Evolutionary conservation across 2,888 invertebrate genomes (phyloP), one percentile per base, ranked within the genome.

Genomic region (Drepanosiphum platanoidis): DNA sequence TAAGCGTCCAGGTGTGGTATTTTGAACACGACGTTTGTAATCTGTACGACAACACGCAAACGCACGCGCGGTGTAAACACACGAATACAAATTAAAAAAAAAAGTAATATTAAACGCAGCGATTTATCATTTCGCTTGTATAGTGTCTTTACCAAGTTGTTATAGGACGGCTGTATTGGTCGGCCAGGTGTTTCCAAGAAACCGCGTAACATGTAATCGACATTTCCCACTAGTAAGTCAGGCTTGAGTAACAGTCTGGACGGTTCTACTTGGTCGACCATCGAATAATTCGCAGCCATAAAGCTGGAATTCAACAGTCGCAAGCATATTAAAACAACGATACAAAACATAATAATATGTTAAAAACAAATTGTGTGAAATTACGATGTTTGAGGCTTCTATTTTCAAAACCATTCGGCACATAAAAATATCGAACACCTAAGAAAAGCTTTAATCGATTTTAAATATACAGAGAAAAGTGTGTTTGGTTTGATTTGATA

Each of bases 11-110:
- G 46, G 15, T 75, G 42, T 7, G 83, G 83, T 74, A 83, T 83
- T 83, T 83, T 74, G 22, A 83, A 83, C 52, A 83, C 83, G n/a
- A 83, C 9, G 34, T 83, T 83, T 32, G 83, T 83, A 34, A 83
- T 74, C 83, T 83, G 22, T n/a, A n/a, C n/a, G n/a, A n/a, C n/a
- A n/a, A n/a, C n/a, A n/a, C n/a, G n/a, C n/a, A n/a, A n/a, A n/a
- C n/a, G n/a, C n/a, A n/a, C n/a, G n/a, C n/a, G n/a, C n/a, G n/a
- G n/a, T n/a, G n/a, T 22, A 13, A 34, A 68, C 15, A 15, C 18
- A 46, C n/a, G n/a, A n/a, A n/a, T n/a, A n/a, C n/a, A n/a, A n/a
- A n/a, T n/a, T n/a, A n/a, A n/a, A n/a, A n/a, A 27, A 3, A 5
- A 30, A 15, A 7, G 39, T 27, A 39, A 78, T 64, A 61, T 3